Percentiles rank a stretch among this genome's conserved stretches.
phyloP scores from a whole-genome alignment of 1,140 invertebrate genomes.

The Streblospio benedicti region DNA sequence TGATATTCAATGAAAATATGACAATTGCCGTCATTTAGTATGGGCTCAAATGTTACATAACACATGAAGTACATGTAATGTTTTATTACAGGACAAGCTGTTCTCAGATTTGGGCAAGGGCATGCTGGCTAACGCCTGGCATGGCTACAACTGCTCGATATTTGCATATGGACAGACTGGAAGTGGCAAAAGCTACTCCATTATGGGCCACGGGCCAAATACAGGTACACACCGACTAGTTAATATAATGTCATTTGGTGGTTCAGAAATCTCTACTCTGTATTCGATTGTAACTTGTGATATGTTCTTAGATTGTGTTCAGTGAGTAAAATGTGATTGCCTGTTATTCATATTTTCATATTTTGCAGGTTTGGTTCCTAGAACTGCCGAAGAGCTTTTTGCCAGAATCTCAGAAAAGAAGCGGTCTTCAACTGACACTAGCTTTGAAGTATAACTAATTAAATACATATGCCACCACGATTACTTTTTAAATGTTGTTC shows the following conservation, averaged over 20 bases:
- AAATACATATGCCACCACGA: too few relatives aligned
- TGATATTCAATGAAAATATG: neutral
- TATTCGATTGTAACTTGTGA: too few relatives aligned
- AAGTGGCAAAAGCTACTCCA: constrained; percentile 58
- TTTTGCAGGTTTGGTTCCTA: constrained; percentile 4
- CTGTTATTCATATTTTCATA: too few relatives aligned
- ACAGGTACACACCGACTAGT: too few relatives aligned
- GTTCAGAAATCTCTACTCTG: too few relatives aligned
- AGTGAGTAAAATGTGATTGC: neutral
- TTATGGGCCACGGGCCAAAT: constrained; percentile 62
- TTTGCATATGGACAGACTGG: constrained; percentile 61
- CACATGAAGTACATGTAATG: too few relatives aligned
- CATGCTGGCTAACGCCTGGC: constrained; percentile 56
- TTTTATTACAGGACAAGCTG: constrained; percentile 51
- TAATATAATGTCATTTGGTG: too few relatives aligned
- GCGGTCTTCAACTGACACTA: too few relatives aligned
- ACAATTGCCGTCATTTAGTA: neutral
- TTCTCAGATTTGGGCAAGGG: constrained; percentile 54
- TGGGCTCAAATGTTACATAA: too few relatives aligned
- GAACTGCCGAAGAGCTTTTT: constrained; percentile 1
- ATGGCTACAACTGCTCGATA: constrained; percentile 56
- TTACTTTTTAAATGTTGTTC: too few relatives aligned
- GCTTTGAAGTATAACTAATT: too few relatives aligned
- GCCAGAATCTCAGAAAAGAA: neutral
- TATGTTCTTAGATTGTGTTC: too few relatives aligned